These are phyloP conservation scores for Crematogaster levior DNA, from an alignment of 2,888 invertebrate genomes.

Conservation along the genomic window DNA sequence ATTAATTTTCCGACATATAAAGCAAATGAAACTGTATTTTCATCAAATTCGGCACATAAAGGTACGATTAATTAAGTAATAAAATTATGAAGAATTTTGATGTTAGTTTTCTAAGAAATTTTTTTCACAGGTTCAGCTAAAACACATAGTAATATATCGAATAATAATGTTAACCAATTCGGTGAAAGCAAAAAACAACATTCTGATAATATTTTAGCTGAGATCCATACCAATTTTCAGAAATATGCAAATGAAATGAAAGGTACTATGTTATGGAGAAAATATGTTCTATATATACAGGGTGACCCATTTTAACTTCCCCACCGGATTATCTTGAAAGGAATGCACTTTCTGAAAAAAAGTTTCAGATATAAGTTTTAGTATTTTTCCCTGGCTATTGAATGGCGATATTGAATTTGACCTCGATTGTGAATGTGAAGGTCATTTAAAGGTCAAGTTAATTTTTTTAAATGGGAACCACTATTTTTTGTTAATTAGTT, in stretches of 20 bases:
- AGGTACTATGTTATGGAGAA: background rate
- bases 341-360: too few species aligned
- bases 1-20: constrained; percentile 10
- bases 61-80: background rate
- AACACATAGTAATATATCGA: background rate
- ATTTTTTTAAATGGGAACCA: too few species aligned
- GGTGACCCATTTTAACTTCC: too few species aligned
- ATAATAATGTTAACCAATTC: background rate
- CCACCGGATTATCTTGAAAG: too few species aligned
- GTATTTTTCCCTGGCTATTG: too few species aligned
- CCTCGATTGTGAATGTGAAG: too few species aligned
- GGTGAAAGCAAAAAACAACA: background rate
- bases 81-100: background rate
- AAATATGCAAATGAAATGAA: constrained; percentile 2
- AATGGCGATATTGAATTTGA: too few species aligned
- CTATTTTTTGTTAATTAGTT: too few species aligned
- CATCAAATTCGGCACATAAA: background rate
- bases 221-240: background rate
- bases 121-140: too few species aligned
- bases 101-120: background rate
- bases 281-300: too few species aligned
- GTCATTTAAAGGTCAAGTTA: too few species aligned
- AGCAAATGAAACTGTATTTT: background rate
- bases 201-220: background rate
- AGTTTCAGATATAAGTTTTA: too few species aligned